These are phyloP conservation scores for Drosophila eohydei DNA, from an alignment of 2,888 invertebrate species.

Conservation along the genomic window DNA sequence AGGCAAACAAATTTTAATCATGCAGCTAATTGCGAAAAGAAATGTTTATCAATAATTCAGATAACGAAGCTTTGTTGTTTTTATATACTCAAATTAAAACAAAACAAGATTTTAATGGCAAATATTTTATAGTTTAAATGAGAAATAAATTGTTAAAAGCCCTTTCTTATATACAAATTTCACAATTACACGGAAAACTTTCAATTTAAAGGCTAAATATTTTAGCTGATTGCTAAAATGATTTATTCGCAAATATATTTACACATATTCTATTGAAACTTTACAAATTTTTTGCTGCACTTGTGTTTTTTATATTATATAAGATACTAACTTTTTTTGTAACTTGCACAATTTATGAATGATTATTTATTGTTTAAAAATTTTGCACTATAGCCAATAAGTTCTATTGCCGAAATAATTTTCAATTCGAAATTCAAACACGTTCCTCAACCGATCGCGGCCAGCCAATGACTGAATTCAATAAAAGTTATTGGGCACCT, in stretches of 20 bases:
- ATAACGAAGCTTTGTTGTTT: conserved; percentile 9
- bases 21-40: not conserved
- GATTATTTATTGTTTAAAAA: conserved; percentile 5
- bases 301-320: not conserved
- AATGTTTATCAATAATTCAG: not conserved
- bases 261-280: not conserved
- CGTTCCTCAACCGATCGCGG: conserved; percentile 75
- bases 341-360: conserved; percentile 32
- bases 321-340: conserved; percentile 45
- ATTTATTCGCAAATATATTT: not conserved
- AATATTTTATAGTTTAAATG: not conserved
- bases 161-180: not conserved
- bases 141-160: not conserved
- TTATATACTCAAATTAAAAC: not conserved
- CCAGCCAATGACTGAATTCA: conserved; percentile 79
- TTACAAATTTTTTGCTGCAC: not conserved
- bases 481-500: conserved; percentile 71
- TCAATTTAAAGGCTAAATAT: not conserved
- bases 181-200: not conserved
- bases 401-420: conserved; percentile 14
- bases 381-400: conserved; percentile 38
- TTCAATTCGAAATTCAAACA: conserved; percentile 16
- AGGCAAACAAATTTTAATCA: conserved; percentile 1
- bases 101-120: not conserved
- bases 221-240: not conserved